Evolutionary conservation across 2,888 invertebrate species (phyloP), one percentile per base, ranked within the genome.

Genomic region (Patella caerulea): DNA sequence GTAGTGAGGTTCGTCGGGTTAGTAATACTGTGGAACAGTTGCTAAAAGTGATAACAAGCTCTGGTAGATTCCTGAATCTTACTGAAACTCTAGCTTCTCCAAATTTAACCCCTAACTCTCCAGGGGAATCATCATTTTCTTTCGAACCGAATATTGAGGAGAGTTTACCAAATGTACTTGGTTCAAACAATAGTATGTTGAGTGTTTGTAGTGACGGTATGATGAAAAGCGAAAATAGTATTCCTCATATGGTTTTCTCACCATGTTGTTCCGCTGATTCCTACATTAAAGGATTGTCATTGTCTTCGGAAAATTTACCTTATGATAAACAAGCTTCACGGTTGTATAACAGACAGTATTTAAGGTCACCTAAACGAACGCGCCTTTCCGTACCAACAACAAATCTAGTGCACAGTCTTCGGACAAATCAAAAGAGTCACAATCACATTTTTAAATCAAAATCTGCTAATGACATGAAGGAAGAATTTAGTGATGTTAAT

Each of bases 21-120:
- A 76, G 80, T 72, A 69, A 73, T 34, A 81, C 82, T 53, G 79
- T 84, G 34, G 78, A 83, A 74, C 78, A 74, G 34, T 77, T 84
- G 17, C 77, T 84, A 17, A 75, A 78, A 52, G 72, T 65, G 19
- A 24, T 65, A 24, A 65, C 3, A 24, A 65, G 24, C 24, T 65
- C 65, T 0, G 65, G 65, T 14, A 65, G 65, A 65, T 65, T 65
- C 9, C 65, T 65, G 9, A 45, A 45, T 45, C 14, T 65, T 19
- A 19, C 65, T 65, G 65, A 65, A 24, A 24, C 19, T 12, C 45
- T 45, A 9, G 19, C 24, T 3, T 24, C 65, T 24, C 65, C 65
- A n/a, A 65, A 19, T 24, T 24, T 24, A 24, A 24, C 65, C 11
- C 65, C 65, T 4, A 24, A 24, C 12, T 19, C 65, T 11, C 65